Evolutionary conservation across 2,113 vertebrate species (phyloP), one percentile per base, ranked within the genome.

Genomic region (Mobula hypostoma): DNA sequence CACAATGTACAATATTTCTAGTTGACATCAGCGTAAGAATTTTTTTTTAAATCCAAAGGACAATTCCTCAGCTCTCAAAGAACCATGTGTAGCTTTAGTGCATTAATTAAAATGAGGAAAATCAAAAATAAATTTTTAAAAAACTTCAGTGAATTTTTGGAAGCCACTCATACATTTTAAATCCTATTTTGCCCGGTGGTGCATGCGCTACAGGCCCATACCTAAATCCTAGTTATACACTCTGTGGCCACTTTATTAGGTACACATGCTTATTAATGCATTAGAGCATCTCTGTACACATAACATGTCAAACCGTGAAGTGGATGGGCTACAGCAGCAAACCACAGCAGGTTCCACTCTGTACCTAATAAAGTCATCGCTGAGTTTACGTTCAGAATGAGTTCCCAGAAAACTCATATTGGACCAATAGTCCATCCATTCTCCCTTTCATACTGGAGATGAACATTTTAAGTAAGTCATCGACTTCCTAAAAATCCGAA

Each of bases 61-160:
- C 3, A 76, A 93, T 74, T 74, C 36, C 48, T 40, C 19, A 76
- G 36, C 70, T 93, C 24, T 1, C 61, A 66, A n/a, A 66, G 17
- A 32, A 68, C 29, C 14, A 24, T 15, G 12, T 74, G 70, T 74
- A 48, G 21, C 56, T 74, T 56, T 93, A 56, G 70, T 70, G 40
- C 68, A 93, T 93, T 93, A 93, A 74, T 48, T 48, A 76, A 56
- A 76, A 56, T 29, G 21, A 27, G 29, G 21, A 93, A 93, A 93
- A 76, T 56, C 9, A 74, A 93, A 36, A 36, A 36, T 36, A 36
- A 36, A 36, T 36, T 27, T 21, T 36, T 1, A 48, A 32, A 24
- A 17, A 74, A 27, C 15, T 40, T 74, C 36, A 74, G 91, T 56
- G 40, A 74, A 8, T 74, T 93, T 36, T 74, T 12, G 90, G 63